Percentiles rank a stretch among this genome's conserved stretches.
Evolutionary conservation across 2,888 invertebrate genomes (phyloP).

Genomic region (Rotaria magnacalcarata): DNA sequence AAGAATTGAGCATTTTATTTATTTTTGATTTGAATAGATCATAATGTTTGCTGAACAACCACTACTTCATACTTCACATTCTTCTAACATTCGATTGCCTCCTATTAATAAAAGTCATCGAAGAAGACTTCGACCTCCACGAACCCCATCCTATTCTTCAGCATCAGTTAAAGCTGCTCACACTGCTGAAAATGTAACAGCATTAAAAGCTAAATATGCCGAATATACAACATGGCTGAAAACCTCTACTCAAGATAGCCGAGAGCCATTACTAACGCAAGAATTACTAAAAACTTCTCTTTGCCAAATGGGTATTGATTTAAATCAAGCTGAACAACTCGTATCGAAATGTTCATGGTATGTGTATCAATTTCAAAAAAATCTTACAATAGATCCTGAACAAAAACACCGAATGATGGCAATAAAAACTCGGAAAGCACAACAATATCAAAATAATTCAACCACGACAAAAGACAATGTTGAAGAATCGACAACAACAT

Average conservation of each 20-base stretch:
- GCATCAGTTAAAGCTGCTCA: background rate
- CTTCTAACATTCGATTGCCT: background rate
- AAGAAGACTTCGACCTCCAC: background rate
- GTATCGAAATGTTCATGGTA: conserved; percentile 33
- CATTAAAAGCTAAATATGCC: background rate
- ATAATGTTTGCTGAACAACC: background rate
- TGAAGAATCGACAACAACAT: background rate
- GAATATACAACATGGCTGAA: conserved; percentile 22
- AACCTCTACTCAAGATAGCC: background rate
- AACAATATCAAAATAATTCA: background rate
- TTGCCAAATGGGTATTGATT: conserved; percentile 11
- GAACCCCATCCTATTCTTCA: background rate
- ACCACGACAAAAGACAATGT: background rate
- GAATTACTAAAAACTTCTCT: conserved; percentile 22
- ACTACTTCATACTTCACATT: background rate
- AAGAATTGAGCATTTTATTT: background rate
- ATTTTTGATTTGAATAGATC: background rate
- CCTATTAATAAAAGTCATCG: background rate
- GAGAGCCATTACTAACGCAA: background rate
- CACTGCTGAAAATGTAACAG: background rate
- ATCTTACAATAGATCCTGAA: background rate
- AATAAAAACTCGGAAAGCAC: background rate
- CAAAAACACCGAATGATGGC: background rate
- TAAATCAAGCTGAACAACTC: conserved; percentile 13
- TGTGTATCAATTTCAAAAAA: conserved; percentile 33